These are phyloP conservation scores for Megathymus violae DNA, from an alignment of 1,140 invertebrate genomes.

Conservation along the genomic window DNA sequence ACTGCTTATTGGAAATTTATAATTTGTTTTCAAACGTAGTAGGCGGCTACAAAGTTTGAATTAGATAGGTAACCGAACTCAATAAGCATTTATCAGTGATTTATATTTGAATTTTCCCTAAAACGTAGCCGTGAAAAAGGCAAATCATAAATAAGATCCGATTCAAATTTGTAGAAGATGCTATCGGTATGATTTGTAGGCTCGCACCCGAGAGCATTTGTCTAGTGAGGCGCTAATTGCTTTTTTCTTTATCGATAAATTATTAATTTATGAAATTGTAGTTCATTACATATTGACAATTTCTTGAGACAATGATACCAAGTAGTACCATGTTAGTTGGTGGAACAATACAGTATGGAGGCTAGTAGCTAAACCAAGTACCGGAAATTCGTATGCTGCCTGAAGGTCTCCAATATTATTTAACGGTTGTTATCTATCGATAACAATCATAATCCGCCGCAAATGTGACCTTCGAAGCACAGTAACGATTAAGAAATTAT, in stretches of 20 bases:
- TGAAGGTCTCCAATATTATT: too few species aligned
- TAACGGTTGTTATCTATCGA: too few species aligned
- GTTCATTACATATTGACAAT: background rate
- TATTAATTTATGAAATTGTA: constrained; percentile 7
- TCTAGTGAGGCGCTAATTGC: constrained; percentile 81
- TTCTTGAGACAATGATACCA: too few species aligned
- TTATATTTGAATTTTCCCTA: constrained; percentile 80
- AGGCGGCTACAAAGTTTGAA: constrained; percentile 57
- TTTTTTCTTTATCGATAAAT: constrained; percentile 70
- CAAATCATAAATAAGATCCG: constrained; percentile 84
- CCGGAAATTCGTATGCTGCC: too few species aligned
- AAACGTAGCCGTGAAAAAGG: constrained; percentile 82
- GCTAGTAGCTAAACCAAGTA: too few species aligned
- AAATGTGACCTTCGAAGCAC: too few species aligned
- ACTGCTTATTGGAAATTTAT: constrained; percentile 28
- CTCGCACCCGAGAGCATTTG: constrained; percentile 79
- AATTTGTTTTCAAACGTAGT: constrained; percentile 26
- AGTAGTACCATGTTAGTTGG: too few species aligned
- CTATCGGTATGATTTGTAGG: constrained; percentile 83
- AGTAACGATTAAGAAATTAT: too few species aligned
- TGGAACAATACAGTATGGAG: too few species aligned
- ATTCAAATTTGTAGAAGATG: constrained; percentile 85
- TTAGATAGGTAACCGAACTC: constrained; percentile 60
- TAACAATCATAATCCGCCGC: too few species aligned
- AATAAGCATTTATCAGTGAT: constrained; percentile 77